These are phyloP conservation scores for Herpailurus yagouaroundi DNA, from an alignment of 2,113 vertebrate genomes.

Conservation along the genomic window DNA sequence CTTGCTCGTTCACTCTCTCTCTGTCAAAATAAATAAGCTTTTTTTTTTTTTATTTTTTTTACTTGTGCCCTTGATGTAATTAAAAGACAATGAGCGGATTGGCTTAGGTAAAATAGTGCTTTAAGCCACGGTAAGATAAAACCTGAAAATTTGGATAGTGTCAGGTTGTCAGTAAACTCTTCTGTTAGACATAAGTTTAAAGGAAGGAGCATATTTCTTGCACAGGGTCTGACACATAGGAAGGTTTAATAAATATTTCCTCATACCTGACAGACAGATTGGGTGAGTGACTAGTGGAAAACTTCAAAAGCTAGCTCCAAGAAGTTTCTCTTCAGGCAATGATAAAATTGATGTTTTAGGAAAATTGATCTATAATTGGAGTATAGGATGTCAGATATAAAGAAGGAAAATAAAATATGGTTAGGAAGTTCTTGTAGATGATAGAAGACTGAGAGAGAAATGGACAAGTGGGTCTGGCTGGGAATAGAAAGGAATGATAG, in stretches of 20 bases:
- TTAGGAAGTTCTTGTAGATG: background rate
- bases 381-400: background rate
- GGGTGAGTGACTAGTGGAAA: background rate
- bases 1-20: too few relatives aligned
- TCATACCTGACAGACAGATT: background rate
- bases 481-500: background rate
- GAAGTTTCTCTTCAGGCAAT: background rate
- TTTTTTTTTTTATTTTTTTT: too few relatives aligned
- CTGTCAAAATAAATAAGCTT: too few relatives aligned
- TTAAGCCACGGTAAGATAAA: background rate
- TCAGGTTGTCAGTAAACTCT: background rate
- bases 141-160: background rate
- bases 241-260: background rate
- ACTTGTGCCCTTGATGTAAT: background rate
- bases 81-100: background rate
- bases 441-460: background rate
- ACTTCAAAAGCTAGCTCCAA: background rate
- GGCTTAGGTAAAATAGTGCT: background rate
- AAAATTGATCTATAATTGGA: background rate
- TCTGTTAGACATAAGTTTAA: background rate
- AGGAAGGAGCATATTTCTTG: conserved; percentile 1
- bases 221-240: background rate
- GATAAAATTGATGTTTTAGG: background rate
- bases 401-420: background rate
- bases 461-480: background rate